Evolutionary conservation across 2,797 vertebrate species (phyloP).

Genomic region (Pyrrhura leucotis): DNA sequence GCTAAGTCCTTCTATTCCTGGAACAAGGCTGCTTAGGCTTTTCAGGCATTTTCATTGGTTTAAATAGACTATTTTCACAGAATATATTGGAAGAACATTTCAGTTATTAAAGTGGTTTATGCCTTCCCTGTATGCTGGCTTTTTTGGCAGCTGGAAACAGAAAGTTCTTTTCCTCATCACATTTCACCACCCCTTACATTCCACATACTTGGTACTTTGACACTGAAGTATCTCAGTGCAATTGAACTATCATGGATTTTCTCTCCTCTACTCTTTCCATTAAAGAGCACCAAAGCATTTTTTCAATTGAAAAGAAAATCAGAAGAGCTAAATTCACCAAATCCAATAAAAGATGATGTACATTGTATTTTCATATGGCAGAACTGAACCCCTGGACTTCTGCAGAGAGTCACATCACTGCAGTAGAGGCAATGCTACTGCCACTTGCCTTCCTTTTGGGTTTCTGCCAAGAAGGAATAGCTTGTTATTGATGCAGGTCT

Average conservation of each 20-base stretch:
- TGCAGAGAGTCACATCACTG: background rate
- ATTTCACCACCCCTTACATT: background rate
- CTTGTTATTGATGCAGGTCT: background rate
- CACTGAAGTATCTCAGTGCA: background rate
- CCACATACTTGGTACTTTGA: background rate
- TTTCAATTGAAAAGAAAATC: background rate
- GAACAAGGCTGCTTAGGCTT: background rate
- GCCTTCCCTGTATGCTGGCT: background rate
- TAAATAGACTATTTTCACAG: background rate
- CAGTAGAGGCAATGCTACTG: background rate
- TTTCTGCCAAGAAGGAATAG: background rate
- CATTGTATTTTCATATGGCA: background rate
- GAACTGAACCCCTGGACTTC: background rate
- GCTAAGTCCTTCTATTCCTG: background rate
- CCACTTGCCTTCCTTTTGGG: constrained; percentile 1
- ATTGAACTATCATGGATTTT: background rate
- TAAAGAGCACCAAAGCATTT: background rate
- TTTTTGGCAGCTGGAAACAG: background rate
- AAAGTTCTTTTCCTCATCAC: background rate
- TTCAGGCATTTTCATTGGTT: background rate
- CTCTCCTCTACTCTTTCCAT: background rate
- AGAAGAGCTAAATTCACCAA: background rate
- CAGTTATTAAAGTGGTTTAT: background rate
- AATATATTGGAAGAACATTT: background rate
- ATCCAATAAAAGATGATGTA: background rate